Percentiles rank a stretch among this genome's conserved stretches.
phyloP scores from a whole-genome alignment of 2,797 vertebrate genomes.

The Smutsia gigantea region DNA sequence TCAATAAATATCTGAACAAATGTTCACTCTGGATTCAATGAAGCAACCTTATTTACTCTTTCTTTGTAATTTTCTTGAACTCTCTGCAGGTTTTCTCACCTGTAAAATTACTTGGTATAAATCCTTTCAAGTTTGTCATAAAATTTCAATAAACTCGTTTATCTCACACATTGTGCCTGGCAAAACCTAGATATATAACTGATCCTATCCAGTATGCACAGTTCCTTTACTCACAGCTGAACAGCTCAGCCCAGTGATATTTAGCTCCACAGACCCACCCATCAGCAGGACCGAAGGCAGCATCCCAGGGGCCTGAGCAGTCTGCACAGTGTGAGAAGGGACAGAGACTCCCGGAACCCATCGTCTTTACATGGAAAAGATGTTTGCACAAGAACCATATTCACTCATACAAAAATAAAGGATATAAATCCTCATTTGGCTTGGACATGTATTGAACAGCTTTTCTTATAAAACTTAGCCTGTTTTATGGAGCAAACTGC shows the following conservation, averaged over 20 bases:
- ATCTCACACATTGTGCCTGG: not conserved
- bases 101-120: not conserved
- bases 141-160: not conserved
- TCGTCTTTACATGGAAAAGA: not conserved
- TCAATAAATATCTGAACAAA: not conserved
- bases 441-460: not conserved
- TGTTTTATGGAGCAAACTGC: conserved; percentile 42
- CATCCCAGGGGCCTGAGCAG: accelerated
- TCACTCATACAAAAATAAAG: not conserved
- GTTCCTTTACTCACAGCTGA: not conserved
- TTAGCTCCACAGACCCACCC: not conserved
- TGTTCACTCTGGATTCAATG: not conserved
- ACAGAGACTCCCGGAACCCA: accelerated
- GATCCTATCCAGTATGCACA: not conserved
- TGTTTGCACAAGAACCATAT: not conserved
- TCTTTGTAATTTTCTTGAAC: not conserved
- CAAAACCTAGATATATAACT: not conserved
- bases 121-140: not conserved
- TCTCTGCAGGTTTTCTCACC: not conserved
- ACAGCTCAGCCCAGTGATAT: too few species aligned
- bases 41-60: not conserved
- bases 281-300: not conserved
- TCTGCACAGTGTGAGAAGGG: not conserved
- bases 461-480: conserved; percentile 59
- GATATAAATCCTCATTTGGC: not conserved